These are phyloP conservation scores for Oasisia sp. DNA, from an alignment of 2,888 invertebrate genomes.

Conservation along the genomic window DNA sequence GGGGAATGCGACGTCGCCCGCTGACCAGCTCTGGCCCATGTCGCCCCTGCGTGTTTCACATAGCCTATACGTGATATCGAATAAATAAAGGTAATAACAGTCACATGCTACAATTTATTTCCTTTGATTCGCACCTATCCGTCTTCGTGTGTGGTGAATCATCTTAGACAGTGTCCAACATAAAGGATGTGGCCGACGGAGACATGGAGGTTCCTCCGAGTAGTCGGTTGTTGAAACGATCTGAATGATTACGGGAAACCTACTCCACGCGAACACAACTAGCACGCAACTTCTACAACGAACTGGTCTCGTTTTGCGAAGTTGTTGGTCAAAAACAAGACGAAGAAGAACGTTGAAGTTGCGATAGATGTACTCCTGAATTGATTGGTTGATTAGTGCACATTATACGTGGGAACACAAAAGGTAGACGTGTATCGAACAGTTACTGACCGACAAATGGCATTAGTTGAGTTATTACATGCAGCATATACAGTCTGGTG, in stretches of 20 bases:
- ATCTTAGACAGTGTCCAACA: background rate
- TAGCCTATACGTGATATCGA: background rate
- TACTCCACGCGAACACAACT: background rate
- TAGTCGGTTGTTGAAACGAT: no score
- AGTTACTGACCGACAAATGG: no score
- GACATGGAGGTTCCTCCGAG: background rate
- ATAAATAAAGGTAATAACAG: conserved; percentile 17
- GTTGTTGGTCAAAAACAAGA: background rate
- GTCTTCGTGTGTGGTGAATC: background rate
- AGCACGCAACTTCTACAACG: background rate
- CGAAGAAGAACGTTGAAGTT: background rate
- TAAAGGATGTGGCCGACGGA: background rate
- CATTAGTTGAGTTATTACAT: no score
- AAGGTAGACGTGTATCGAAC: background rate
- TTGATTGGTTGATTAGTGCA: background rate
- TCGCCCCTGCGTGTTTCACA: background rate
- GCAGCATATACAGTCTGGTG: no score
- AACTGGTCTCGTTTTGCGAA: background rate
- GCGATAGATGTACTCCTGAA: background rate
- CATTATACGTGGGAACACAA: background rate
- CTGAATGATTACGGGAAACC: background rate
- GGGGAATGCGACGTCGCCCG: background rate
- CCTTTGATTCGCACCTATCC: background rate
- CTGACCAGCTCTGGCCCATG: background rate
- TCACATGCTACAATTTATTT: background rate